phyloP scores from a whole-genome alignment of 2,888 invertebrate species.

The Leptinotarsa peninsularis region DNA sequence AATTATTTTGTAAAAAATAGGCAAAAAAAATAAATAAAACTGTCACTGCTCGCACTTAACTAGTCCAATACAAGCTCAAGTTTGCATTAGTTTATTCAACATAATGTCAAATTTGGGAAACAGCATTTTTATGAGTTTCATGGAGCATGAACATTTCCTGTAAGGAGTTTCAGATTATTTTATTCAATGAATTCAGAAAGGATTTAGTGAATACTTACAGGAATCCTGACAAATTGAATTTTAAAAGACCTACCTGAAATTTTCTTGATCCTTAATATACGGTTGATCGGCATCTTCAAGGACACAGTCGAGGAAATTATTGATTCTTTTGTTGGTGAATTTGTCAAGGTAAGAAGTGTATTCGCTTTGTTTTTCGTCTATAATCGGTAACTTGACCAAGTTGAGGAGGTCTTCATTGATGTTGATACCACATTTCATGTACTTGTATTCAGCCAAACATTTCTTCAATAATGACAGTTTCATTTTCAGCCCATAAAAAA shows the following conservation, averaged over 20 bases:
- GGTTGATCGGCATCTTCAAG: conserved; percentile 49
- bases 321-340: conserved; percentile 60
- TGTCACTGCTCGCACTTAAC: too few relatives aligned
- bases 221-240: background rate
- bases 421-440: conserved; percentile 28
- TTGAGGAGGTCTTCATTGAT: conserved; percentile 60
- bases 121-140: too few relatives aligned
- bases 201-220: too few relatives aligned
- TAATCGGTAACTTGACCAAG: conserved; percentile 69
- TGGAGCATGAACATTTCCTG: too few relatives aligned
- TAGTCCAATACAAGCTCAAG: too few relatives aligned
- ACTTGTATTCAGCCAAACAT: conserved; percentile 60
- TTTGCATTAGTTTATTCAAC: too few relatives aligned
- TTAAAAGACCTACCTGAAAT: conserved; percentile 66
- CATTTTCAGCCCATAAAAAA: conserved; percentile 73
- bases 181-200: too few relatives aligned
- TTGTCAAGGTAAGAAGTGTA: conserved; percentile 66
- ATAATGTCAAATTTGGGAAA: too few relatives aligned
- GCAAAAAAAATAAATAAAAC: too few relatives aligned
- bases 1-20: too few relatives aligned
- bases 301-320: conserved; percentile 52
- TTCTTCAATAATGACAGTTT: conserved; percentile 70
- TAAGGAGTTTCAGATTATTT: too few relatives aligned
- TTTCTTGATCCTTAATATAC: conserved; percentile 59
- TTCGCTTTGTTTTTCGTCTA: conserved; percentile 59